Evolutionary conservation across 2,797 vertebrate genomes (phyloP).

Genomic region (Pseudomugil tenellus): DNA sequence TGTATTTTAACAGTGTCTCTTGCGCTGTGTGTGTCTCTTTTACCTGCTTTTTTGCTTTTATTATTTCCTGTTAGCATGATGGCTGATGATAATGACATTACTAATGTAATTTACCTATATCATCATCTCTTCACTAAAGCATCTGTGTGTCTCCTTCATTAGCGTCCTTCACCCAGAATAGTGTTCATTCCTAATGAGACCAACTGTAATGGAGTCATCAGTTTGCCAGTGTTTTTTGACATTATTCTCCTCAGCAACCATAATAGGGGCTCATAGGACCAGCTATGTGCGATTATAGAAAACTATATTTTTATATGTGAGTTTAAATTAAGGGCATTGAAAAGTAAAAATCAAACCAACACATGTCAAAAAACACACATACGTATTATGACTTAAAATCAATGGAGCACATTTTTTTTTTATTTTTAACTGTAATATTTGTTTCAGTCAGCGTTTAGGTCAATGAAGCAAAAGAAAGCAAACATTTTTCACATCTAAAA

Average conservation of each 20-base stretch:
- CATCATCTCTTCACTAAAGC: slow-evolving; percentile 72
- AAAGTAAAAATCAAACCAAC: not conserved
- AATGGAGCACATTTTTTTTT: not conserved
- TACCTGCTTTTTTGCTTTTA: slow-evolving; percentile 30
- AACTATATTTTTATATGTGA: slow-evolving; percentile 10
- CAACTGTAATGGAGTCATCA: slow-evolving; percentile 69
- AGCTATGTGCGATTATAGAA: slow-evolving; percentile 11
- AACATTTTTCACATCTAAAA: not conserved
- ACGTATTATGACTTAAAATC: not conserved
- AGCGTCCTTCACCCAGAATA: slow-evolving; percentile 60
- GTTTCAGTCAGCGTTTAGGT: not conserved
- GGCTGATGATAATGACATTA: slow-evolving; percentile 72
- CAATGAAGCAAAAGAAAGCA: not conserved
- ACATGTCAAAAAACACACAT: not conserved
- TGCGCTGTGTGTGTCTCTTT: slow-evolving; percentile 6
- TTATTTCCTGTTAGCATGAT: slow-evolving; percentile 59
- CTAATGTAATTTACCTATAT: slow-evolving; percentile 75
- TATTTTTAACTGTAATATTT: not conserved
- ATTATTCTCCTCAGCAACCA: slow-evolving; percentile 43
- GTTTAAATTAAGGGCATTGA: slow-evolving; percentile 3
- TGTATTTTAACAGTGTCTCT: not conserved
- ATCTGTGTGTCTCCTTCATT: slow-evolving; percentile 79
- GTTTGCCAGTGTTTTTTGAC: slow-evolving; percentile 51
- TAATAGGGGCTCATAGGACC: slow-evolving; percentile 24
- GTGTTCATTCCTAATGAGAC: slow-evolving; percentile 63